Evolutionary conservation across 2,797 vertebrate species (phyloP), one percentile per base, ranked within the genome.

Genomic region (Halcyon chelicuti): DNA sequence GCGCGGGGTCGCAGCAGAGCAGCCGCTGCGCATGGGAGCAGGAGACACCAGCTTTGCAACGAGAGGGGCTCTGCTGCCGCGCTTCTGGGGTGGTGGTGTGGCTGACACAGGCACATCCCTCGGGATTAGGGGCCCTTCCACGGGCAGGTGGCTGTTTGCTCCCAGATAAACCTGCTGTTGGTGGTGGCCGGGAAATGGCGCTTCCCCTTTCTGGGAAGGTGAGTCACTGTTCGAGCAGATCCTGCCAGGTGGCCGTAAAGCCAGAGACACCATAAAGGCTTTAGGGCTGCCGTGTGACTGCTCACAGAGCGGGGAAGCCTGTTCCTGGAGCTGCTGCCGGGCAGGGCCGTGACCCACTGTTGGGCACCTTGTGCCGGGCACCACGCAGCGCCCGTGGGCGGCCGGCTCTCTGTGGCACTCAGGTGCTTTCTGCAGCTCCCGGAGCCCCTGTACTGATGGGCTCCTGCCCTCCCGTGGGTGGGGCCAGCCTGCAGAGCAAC

Each of bases 171-270:
- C 42, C n/a, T 55, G 20, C 66, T 86, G 82, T 79, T 94, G 81
- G 55, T 28, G 75, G 90, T 0, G 20, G 5, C 88, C 88, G 94
- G 90, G 94, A 94, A 95, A 52, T 44, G 10, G 79, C 1, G 2
- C 84, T 96, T 92, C 93, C 78, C 71, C 63, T 97, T 96, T 72
- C 96, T 96, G 96, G 95, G 90, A 96, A 87, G 93, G 95, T 96
- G 94, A 97, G 93, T 96, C 94, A 96, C 63, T 87, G 94, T 33
- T 82, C 58, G 76, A 87, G 91, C 82, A 94, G 78, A 58, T 82
- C 46, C 86, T 94, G 77, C 82, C 94, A 95, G 93, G 82, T 74
- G 63, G 61, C 91, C 66, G 0, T 90, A 92, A 91, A 93, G 63
- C 49, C 60, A 44, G 52, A 51, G 73, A 26, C 39, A 31, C 60